phyloP scores from a whole-genome alignment of 2,888 invertebrate species.

The Nebria salina region DNA sequence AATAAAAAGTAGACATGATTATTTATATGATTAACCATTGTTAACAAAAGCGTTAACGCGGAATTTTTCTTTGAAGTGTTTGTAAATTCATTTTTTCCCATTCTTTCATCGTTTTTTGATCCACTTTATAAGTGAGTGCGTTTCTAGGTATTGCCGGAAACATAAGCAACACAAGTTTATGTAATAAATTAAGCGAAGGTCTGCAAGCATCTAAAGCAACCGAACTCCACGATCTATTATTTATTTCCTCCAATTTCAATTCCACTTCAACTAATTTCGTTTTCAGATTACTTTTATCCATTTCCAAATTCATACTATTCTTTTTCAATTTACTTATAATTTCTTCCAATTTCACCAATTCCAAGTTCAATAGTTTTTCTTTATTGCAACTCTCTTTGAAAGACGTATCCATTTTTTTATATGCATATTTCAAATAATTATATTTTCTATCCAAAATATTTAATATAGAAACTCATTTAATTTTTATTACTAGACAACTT shows the following conservation, averaged over 20 bases:
- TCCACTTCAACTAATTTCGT: not conserved
- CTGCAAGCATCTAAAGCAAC: not conserved
- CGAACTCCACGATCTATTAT: not conserved
- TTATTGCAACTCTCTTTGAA: not conserved
- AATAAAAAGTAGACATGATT: conserved; percentile 2
- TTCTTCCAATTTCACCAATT: not conserved
- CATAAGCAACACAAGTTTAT: not conserved
- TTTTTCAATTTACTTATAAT: not conserved
- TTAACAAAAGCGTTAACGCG: not conserved
- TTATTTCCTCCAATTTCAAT: not conserved
- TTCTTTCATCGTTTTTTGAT: not conserved
- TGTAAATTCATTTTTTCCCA: conserved; percentile 6
- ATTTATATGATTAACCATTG: not conserved
- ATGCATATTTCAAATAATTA: not conserved
- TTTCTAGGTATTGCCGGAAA: conserved; percentile 18
- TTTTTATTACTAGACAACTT: not conserved
- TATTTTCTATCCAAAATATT: conserved; percentile 1
- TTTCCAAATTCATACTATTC: not conserved
- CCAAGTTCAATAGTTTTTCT: conserved; percentile 6
- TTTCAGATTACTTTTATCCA: conserved; percentile 4
- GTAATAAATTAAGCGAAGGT: not conserved
- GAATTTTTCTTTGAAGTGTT: not conserved
- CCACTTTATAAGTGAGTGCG: not conserved
- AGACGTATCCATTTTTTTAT: not conserved
- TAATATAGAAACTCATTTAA: not conserved